Base-by-base conservation (phyloP, 2,797 vertebrate genomes). In the Eulemur albifrons region DNA sequence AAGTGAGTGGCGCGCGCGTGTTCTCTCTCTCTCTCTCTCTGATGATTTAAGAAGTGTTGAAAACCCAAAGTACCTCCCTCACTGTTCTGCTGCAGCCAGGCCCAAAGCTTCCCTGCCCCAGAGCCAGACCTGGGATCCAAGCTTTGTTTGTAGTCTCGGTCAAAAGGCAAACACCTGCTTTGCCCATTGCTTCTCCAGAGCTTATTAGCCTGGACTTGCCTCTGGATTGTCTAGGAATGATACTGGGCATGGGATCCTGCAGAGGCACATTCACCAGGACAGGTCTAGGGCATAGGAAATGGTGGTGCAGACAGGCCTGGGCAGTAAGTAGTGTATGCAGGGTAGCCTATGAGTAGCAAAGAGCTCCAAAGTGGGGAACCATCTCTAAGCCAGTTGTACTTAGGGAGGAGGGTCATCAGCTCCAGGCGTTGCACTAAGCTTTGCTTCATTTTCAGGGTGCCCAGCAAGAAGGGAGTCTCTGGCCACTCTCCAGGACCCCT, bases 1-100 rank as follows among this genome's bases (percentile, higher is more conserved):
- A 94, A 95, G 70, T 70, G 57, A 86, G 94, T 92, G 85, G 86
- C 67, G 32, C 38, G 38, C 38, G 38, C 38, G 38, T 4, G 38
- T 38, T 38, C 38, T 38, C 38, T 38, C 61, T 0, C 21, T 38
- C 50, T 70, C 76, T 69, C 54, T 77, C 70, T 61, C 59, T 1
- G 35, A 50, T 90, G 80, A 95, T 82, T 94, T 72, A 96, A 73
- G 96, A 93, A 91, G 82, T 15, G 2, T 65, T 50, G 50, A 86
- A 57, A 90, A 50, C 70, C 81, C 77, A 14, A n/a, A 45, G 86
- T 38, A n/a, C 67, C 69, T 94, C 54, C 82, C 43, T 88, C 48
- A 32, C 43, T 43, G 8, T 21, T 80, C 45, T 69, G 73, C 30
- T 48, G n/a, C 23, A 67, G 21, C 13, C 11, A 43, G 67, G 35